Evolutionary conservation across 1,140 invertebrate species (phyloP).

Genomic region (Goniozus legneri): DNA sequence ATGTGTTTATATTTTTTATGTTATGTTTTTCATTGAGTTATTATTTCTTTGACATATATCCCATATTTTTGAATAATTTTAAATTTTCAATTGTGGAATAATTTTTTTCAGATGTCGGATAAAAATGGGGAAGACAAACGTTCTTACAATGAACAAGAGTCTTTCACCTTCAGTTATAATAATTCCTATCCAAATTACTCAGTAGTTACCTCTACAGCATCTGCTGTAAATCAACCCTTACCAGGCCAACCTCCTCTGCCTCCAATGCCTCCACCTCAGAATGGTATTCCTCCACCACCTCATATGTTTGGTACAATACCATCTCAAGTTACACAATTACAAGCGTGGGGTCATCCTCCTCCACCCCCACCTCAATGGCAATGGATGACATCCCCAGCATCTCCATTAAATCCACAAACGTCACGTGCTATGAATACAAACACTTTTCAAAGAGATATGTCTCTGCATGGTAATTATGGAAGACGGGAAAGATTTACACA

Average conservation of each 20-base stretch:
- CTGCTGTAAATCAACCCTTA: slow-evolving; percentile 40
- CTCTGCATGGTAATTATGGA: slow-evolving; percentile 37
- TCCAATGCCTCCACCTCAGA: slow-evolving; percentile 46
- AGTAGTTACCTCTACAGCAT: slow-evolving; percentile 22
- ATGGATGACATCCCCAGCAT: slow-evolving; percentile 45
- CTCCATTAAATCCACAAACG: slow-evolving; percentile 33
- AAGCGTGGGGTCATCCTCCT: slow-evolving; percentile 42
- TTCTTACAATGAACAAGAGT: slow-evolving; percentile 33
- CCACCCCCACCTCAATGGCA: slow-evolving; percentile 37
- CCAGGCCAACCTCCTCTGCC: slow-evolving; percentile 51
- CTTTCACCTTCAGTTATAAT: slow-evolving; percentile 36
- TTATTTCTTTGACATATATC: neutral
- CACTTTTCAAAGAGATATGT: slow-evolving; percentile 38
- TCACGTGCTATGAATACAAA: slow-evolving; percentile 27
- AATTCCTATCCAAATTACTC: slow-evolving; percentile 28
- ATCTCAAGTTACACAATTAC: slow-evolving; percentile 43
- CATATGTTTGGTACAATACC: slow-evolving; percentile 41
- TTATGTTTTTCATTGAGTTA: too few relatives aligned
- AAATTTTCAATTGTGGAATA: slow-evolving; percentile 18
- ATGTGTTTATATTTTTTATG: too few relatives aligned
- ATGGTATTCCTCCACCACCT: slow-evolving; percentile 42
- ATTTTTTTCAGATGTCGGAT: slow-evolving; percentile 28
- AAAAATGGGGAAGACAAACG: slow-evolving; percentile 37
- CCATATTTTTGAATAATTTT: neutral
- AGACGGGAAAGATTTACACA: slow-evolving; percentile 43